Base-by-base conservation (phyloP, 2,888 invertebrate species). In the Amiota mariae region DNA sequence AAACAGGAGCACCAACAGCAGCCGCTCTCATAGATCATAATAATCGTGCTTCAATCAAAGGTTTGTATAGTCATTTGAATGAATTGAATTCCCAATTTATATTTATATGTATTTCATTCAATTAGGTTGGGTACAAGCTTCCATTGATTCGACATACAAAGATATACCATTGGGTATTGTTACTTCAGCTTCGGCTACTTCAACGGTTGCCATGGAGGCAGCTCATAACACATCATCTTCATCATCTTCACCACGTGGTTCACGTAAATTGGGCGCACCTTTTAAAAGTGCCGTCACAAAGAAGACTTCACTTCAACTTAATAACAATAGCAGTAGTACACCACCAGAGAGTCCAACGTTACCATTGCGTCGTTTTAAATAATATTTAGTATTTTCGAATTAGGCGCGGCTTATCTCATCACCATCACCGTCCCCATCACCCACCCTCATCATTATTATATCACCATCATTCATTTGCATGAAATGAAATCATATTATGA, bases 11-110 rank as follows among this genome's bases (percentile, higher is more conserved):
- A 10, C 91, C 92, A 0, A 88, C 93, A 20, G 93, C 93, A 6
- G 92, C 93, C 54, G 93, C 93, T 3, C 84, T 93, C 20, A 90
- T 92, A 72, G 94, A 92, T 91, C 87, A 87, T 54, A 36, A 6
- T 36, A 88, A 89, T 80, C 85, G 89, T 46, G 85, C 88, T 36
- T 89, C 88, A n/a, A 85, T 89, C 0, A 90, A 90, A 80, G 90
- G 89, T 88, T 76, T 73, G 56, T 74, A 0, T 47, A 68, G 24
- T 51, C 9, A 46, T 51, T 13, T 0, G 36, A 6, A 3, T 24
- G 24, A 2, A 24, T 24, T 36, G 8, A 36, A 36, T 12, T 9
- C 9, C 18, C 13, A 1, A 20, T 36, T 66, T 71, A 10, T 66
- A 64, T 24, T n/a, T n/a, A n/a, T 71, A 13, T 48, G 46, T 20